Percentiles rank a stretch among this genome's conserved stretches.
Conservation (phyloP, 92 coral and sea anemone genomes). For the Chrysogorgia sp. region DNA sequence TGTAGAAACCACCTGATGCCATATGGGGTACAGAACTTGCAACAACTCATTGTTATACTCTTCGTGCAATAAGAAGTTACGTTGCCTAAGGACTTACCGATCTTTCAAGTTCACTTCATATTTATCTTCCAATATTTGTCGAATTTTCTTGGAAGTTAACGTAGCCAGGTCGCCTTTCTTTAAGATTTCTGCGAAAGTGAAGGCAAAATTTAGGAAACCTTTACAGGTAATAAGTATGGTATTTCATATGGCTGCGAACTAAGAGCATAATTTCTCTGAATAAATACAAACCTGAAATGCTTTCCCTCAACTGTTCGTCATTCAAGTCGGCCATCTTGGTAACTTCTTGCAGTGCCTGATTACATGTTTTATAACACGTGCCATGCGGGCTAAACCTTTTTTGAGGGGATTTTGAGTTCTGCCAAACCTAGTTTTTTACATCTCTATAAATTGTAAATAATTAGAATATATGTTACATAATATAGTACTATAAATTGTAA, state of each 20-base stretch:
- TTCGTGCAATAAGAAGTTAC: too few species aligned
- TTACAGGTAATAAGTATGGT: background rate
- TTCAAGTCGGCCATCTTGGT: conserved; percentile 32
- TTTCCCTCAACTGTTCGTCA: conserved; percentile 23
- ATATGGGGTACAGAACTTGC: too few species aligned
- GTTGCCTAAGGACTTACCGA: conserved; percentile 69
- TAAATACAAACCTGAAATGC: conserved; percentile 31
- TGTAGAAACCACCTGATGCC: too few species aligned
- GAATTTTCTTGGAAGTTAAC: conserved; percentile 83
- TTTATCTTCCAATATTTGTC: conserved; percentile 71
- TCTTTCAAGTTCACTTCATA: conserved; percentile 64
- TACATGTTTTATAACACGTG: too few species aligned
- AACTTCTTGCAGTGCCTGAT: background rate
- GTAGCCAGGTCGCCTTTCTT: conserved; percentile 72
- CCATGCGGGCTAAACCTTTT: too few species aligned
- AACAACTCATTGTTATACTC: too few species aligned
- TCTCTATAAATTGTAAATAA: too few species aligned
- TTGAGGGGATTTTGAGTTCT: too few species aligned
- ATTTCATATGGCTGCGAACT: background rate
- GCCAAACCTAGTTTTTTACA: too few species aligned
- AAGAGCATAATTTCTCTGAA: background rate
- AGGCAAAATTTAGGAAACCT: background rate
- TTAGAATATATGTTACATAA: too few species aligned
- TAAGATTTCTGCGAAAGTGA: conserved; percentile 68
- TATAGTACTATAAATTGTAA: too few species aligned